Conservation (phyloP, 2,113 vertebrate species). For the Danio rerio region DNA sequence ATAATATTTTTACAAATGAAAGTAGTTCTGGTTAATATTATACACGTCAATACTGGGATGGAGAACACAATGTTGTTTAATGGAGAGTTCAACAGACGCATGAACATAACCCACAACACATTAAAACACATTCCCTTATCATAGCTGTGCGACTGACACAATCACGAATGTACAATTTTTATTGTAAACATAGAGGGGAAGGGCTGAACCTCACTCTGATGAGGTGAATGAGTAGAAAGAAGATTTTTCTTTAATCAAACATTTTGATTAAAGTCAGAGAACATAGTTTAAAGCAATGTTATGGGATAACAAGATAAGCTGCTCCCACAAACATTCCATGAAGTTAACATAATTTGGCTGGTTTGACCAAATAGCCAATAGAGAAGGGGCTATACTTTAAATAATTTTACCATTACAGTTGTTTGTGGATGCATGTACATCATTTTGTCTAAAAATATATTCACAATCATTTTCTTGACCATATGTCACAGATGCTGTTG, state of each 20-base stretch:
- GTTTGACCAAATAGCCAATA: no score
- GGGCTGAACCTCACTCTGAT: constrained; percentile 2
- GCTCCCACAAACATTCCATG: neutral
- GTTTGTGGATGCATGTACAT: no score
- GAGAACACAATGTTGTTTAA: neutral
- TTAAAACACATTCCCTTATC: constrained; percentile 16
- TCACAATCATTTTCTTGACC: constrained; percentile 14
- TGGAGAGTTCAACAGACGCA: neutral
- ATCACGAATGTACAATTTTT: neutral
- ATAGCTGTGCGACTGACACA: neutral
- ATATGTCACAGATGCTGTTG: neutral
- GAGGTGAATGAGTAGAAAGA: constrained; percentile 1
- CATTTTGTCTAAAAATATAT: no score
- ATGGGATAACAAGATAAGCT: neutral
- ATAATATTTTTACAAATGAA: neutral
- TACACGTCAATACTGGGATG: neutral
- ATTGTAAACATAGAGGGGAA: constrained; percentile 3
- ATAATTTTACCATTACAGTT: no score
- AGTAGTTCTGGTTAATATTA: neutral
- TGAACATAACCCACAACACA: constrained; percentile 28
- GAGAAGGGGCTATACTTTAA: no score
- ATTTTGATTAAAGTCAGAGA: constrained; percentile 46
- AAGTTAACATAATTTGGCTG: no score
- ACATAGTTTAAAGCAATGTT: neutral
- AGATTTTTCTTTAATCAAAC: constrained; percentile 37